Evolutionary conservation across 2,113 vertebrate species (phyloP).

Genomic region (Apteryx owenii): DNA sequence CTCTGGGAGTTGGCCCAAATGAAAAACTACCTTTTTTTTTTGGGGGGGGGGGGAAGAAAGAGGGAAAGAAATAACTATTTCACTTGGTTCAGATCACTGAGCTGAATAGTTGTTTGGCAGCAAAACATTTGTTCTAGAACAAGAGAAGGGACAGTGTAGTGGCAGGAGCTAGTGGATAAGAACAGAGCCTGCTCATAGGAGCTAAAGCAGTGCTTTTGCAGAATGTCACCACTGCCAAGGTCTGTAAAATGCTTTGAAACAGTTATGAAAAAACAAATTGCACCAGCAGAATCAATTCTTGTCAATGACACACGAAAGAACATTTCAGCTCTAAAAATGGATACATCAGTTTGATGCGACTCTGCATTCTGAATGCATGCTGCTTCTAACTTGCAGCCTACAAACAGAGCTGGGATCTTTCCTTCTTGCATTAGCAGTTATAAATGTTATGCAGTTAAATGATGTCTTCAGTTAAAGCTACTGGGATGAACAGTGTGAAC

Average conservation of each 20-base stretch:
- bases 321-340: neutral
- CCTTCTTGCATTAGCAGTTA: neutral
- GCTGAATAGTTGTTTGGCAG: neutral
- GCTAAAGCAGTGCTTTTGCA: neutral
- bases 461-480: neutral
- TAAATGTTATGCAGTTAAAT: neutral
- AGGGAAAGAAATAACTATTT: neutral
- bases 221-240: neutral
- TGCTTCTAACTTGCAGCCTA: neutral
- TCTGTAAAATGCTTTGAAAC: neutral
- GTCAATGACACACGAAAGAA: neutral
- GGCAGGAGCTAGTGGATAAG: neutral
- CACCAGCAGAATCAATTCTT: neutral
- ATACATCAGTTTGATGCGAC: neutral
- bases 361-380: neutral
- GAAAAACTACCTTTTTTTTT: neutral
- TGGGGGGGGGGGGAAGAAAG: neutral
- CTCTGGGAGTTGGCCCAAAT: neutral
- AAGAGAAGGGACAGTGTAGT: neutral
- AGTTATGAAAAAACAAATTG: neutral
- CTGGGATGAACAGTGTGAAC: neutral
- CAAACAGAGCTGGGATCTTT: neutral
- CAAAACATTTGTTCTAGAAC: neutral
- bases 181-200: neutral
- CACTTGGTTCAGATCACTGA: neutral